phyloP scores from a whole-genome alignment of 2,797 vertebrate genomes.

The Picus viridis region DNA sequence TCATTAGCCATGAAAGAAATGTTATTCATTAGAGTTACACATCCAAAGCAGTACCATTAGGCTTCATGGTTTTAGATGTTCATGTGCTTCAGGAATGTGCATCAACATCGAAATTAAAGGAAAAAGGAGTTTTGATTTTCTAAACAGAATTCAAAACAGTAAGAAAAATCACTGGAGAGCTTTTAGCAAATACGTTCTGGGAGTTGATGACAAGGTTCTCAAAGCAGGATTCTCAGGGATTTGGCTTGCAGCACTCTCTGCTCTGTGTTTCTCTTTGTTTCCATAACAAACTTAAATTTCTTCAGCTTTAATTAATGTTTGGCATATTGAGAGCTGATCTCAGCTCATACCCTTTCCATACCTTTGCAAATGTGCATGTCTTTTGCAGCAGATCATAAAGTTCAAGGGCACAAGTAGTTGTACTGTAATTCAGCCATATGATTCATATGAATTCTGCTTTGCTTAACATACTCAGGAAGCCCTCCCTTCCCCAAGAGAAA shows the following conservation, averaged over 20 bases:
- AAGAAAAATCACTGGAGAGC: background rate
- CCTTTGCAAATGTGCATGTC: background rate
- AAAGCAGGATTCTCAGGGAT: background rate
- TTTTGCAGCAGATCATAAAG: slow-evolving; percentile 64
- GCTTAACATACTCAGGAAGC: slow-evolving; percentile 44
- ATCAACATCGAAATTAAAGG: background rate
- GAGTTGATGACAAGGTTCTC: background rate
- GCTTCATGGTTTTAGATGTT: background rate
- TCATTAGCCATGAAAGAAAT: background rate
- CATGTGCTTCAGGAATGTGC: background rate
- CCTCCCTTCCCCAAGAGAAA: slow-evolving; percentile 36
- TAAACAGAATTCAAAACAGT: background rate
- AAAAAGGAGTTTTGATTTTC: background rate
- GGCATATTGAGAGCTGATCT: background rate
- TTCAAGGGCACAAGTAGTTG: slow-evolving; percentile 60
- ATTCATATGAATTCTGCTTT: slow-evolving; percentile 63
- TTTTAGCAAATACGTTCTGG: background rate
- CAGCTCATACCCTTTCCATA: slow-evolving; percentile 2
- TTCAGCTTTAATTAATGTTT: slow-evolving; percentile 14
- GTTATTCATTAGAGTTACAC: background rate
- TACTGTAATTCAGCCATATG: slow-evolving; percentile 57
- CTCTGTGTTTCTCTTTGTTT: slow-evolving; percentile 6
- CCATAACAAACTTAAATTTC: slow-evolving; percentile 15
- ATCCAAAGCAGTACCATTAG: background rate
- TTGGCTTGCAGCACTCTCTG: background rate